These are phyloP conservation scores for Tretioscincus oriximinensis DNA, from an alignment of 2,113 vertebrate species.

Conservation along the genomic window DNA sequence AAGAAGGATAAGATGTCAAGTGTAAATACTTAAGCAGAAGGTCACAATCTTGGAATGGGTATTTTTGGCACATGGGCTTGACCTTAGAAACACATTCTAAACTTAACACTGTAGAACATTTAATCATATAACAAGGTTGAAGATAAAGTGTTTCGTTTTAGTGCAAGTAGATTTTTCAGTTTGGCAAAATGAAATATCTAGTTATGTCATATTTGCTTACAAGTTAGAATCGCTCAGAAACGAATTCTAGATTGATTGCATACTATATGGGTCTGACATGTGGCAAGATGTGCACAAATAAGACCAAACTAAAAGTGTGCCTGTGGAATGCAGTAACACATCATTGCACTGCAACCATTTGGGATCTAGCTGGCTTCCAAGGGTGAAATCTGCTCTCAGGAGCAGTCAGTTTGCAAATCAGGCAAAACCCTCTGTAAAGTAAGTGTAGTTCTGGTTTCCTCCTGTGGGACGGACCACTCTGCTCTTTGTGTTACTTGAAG, in stretches of 20 bases:
- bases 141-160: not conserved
- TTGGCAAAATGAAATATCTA: not conserved
- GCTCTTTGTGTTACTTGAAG: too few relatives aligned
- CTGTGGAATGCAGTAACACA: too few relatives aligned
- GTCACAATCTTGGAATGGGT: conserved; percentile 6
- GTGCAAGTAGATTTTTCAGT: not conserved
- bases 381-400: too few relatives aligned
- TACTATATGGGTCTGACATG: not conserved
- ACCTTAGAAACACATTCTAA: not conserved
- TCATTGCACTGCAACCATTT: too few relatives aligned
- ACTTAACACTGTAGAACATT: not conserved
- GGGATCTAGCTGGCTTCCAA: too few relatives aligned
- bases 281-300: too few relatives aligned
- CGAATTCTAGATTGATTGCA: not conserved
- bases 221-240: not conserved
- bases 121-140: not conserved
- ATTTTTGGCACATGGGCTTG: not conserved
- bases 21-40: conserved; percentile 4
- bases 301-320: too few relatives aligned
- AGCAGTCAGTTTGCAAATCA: too few relatives aligned
- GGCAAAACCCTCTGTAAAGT: too few relatives aligned
- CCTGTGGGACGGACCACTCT: too few relatives aligned
- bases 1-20: conserved; percentile 32
- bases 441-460: too few relatives aligned
- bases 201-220: not conserved